phyloP scores from a whole-genome alignment of 2,797 vertebrate genomes.

The Hydrophis major region DNA sequence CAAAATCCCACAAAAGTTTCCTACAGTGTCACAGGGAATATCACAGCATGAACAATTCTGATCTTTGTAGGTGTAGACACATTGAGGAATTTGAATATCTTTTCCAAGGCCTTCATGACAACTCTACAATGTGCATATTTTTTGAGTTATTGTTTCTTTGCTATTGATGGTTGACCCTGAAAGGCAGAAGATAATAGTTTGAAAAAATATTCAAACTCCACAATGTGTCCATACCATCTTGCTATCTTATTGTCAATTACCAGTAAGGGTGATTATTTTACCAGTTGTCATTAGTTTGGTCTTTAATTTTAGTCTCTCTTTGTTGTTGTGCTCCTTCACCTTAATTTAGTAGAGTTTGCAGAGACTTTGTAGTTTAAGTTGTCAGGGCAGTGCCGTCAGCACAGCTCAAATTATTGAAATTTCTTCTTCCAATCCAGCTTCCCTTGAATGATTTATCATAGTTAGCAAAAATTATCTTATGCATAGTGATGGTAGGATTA shows the following conservation, averaged over 20 bases:
- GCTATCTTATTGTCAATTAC: background rate
- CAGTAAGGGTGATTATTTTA: background rate
- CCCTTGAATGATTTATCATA: background rate
- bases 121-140: background rate
- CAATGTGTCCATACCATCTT: background rate
- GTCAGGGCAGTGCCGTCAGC: background rate
- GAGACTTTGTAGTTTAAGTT: background rate
- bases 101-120: background rate
- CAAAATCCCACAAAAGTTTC: background rate
- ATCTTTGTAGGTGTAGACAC: background rate
- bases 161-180: background rate
- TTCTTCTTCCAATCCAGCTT: background rate
- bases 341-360: background rate
- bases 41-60: background rate
- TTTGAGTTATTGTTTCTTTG: background rate
- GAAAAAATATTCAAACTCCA: too few relatives aligned
- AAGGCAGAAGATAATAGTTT: background rate
- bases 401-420: background rate
- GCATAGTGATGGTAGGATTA: constrained; percentile 38
- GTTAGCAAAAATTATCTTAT: constrained; percentile 44
- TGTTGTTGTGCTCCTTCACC: background rate
- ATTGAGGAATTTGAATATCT: background rate
- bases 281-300: background rate
- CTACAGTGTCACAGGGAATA: background rate
- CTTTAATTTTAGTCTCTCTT: background rate